Conservation (phyloP, 2,113 vertebrate genomes). For the Trogon melanurus region DNA sequence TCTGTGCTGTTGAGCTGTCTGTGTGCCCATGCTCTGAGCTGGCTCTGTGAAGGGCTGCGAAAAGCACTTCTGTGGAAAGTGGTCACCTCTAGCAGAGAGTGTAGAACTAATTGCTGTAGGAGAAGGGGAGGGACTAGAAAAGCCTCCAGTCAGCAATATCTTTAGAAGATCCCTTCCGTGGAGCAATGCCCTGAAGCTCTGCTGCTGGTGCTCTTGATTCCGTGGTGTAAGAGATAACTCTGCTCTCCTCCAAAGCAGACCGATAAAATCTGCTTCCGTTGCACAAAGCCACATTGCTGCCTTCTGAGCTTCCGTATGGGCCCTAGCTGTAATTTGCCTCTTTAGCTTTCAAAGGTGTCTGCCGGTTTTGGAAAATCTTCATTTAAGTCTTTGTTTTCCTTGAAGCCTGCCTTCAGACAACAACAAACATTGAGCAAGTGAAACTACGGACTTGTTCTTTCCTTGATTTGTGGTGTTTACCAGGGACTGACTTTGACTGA, state of each 20-base stretch:
- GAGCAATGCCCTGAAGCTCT: background rate
- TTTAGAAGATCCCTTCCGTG: background rate
- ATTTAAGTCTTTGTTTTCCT: background rate
- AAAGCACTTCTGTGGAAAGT: background rate
- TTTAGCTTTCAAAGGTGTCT: background rate
- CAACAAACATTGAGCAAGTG: background rate
- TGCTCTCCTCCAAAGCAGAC: background rate
- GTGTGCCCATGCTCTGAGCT: background rate
- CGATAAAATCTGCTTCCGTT: conserved; percentile 4
- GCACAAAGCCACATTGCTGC: background rate
- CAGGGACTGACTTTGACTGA: background rate
- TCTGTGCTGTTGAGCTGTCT: background rate
- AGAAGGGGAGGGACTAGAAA: background rate
- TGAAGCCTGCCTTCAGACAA: background rate
- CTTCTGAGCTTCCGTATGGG: background rate
- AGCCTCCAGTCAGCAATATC: background rate
- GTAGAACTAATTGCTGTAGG: background rate
- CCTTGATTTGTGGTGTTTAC: background rate
- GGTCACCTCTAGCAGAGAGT: background rate
- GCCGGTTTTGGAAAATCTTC: background rate
- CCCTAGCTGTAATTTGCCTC: background rate
- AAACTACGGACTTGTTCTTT: background rate
- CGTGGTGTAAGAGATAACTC: background rate
- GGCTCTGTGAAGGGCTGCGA: background rate
- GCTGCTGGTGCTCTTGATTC: background rate